phyloP scores from a whole-genome alignment of 2,113 vertebrate species.

The Pangasianodon gigas region DNA sequence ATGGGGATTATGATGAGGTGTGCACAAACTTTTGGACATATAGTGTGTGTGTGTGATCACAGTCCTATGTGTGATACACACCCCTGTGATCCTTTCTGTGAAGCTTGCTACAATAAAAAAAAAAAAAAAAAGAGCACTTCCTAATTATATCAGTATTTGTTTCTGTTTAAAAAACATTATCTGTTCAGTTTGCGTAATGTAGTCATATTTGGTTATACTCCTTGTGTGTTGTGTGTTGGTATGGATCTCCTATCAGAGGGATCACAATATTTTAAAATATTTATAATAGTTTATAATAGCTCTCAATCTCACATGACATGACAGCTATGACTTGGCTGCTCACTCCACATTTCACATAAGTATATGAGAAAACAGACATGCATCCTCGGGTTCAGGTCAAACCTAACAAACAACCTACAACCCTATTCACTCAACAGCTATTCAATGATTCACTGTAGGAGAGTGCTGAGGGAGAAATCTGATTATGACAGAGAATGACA shows the following conservation, averaged over 20 bases:
- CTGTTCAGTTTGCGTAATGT: background rate
- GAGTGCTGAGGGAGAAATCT: background rate
- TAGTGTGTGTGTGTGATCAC: background rate
- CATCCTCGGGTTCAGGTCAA: background rate
- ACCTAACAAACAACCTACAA: background rate
- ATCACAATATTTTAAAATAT: background rate
- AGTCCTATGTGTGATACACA: background rate
- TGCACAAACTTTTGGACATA: background rate
- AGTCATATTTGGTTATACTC: background rate
- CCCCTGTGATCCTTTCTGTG: no score
- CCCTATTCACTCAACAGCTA: background rate
- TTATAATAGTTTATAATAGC: background rate
- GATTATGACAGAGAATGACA: background rate
- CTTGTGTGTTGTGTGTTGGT: background rate
- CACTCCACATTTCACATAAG: background rate
- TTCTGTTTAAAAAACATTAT: background rate
- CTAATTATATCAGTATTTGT: background rate
- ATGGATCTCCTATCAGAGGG: background rate
- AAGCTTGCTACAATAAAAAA: no score
- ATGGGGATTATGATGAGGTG: background rate
- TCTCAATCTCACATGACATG: background rate
- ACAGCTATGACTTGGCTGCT: background rate
- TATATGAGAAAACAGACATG: background rate
- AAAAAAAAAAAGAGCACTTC: background rate
- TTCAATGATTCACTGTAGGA: background rate